Evolutionary conservation across 1,140 invertebrate genomes (phyloP).

Genomic region (Diorhabda carinulata): DNA sequence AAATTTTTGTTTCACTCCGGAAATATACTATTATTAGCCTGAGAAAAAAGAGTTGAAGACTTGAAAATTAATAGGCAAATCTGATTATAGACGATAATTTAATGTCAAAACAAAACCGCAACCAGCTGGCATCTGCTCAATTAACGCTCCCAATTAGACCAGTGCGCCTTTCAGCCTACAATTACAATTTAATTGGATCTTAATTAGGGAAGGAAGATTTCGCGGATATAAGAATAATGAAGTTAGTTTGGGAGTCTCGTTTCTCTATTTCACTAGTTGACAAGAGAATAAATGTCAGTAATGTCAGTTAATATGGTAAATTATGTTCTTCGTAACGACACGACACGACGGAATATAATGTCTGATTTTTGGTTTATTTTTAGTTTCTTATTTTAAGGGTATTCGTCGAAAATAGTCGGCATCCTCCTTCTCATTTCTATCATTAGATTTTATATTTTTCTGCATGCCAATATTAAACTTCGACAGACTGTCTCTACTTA

Average conservation of each 20-base stretch:
- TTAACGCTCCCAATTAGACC: neutral
- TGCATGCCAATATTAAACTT: no score
- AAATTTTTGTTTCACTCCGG: no score
- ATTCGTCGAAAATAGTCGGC: no score
- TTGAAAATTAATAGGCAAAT: neutral
- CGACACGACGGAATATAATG: no score
- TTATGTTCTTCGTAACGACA: no score
- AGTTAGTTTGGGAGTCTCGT: neutral
- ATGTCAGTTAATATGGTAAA: neutral
- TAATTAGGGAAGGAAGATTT: constrained; percentile 2
- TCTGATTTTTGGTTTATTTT: no score
- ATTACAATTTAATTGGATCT: constrained; percentile 3
- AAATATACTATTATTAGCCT: no score
- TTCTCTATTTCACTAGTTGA: neutral
- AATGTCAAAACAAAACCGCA: constrained; percentile 2
- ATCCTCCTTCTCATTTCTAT: no score
- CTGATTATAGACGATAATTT: neutral
- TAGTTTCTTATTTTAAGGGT: no score
- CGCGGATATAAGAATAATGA: constrained; percentile 2
- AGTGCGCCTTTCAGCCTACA: neutral
- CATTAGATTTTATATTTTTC: no score
- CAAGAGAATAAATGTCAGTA: neutral
- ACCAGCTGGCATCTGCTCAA: neutral
- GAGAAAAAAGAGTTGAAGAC: neutral
- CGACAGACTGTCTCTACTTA: no score